These are phyloP conservation scores for Cordylochernes scorpioides DNA, from an alignment of 2,888 invertebrate species.

Conservation along the genomic window DNA sequence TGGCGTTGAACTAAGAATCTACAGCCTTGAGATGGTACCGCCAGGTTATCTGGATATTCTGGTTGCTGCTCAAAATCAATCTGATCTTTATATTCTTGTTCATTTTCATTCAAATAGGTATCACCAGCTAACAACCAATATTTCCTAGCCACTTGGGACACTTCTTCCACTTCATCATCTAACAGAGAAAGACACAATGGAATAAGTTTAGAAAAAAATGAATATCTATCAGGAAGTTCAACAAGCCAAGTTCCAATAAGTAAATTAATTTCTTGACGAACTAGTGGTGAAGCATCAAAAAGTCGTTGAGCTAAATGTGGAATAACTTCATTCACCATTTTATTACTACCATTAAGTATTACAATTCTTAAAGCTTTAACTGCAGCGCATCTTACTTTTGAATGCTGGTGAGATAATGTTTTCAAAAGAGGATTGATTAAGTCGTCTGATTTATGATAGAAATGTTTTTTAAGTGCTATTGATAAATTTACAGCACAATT, in stretches of 20 bases:
- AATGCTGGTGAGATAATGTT: constrained; percentile 54
- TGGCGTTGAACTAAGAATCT: too few relatives aligned
- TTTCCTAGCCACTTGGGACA: too few relatives aligned
- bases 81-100: too few relatives aligned
- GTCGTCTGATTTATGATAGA: constrained; percentile 44
- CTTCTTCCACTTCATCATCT: constrained; percentile 48
- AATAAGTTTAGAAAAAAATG: constrained; percentile 56
- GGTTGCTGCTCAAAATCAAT: too few relatives aligned
- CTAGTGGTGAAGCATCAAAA: constrained; percentile 54
- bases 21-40: too few relatives aligned
- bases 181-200: constrained; percentile 57
- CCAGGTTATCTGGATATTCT: too few relatives aligned
- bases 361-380: constrained; percentile 41
- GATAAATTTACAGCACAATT: constrained; percentile 38
- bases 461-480: constrained; percentile 34
- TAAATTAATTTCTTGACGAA: constrained; percentile 43
- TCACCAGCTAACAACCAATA: too few relatives aligned
- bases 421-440: constrained; percentile 42
- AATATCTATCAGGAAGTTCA: constrained; percentile 54
- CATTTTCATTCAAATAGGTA: too few relatives aligned
- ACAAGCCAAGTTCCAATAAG: constrained; percentile 52
- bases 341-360: constrained; percentile 40
- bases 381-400: constrained; percentile 43
- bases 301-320: constrained; percentile 56
- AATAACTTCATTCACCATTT: constrained; percentile 40